Base-by-base conservation (phyloP, 2,888 invertebrate genomes). In the Perithous albicinctus region DNA sequence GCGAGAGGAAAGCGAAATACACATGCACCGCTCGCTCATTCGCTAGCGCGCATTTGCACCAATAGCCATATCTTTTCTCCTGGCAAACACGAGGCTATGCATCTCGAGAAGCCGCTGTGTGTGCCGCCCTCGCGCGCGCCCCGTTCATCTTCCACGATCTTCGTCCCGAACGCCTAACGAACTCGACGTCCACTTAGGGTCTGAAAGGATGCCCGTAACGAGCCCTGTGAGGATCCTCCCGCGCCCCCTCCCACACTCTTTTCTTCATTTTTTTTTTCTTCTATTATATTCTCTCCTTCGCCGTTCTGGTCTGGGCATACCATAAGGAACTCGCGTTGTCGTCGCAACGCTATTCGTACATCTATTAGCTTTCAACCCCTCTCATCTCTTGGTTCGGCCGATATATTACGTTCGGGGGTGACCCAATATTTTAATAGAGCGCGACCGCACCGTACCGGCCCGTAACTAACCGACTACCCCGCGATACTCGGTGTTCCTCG, bases 381-480 rank as follows among this genome's bases (percentile, higher is more conserved):
- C 59, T 23, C 29, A 15, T 59, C 67, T 41, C 38, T 38, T 35
- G 51, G 77, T 26, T 66, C 29, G 61, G 80, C 59, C 85, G 80
- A 85, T 87, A 86, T 85, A 88, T 88, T 86, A 85, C 73, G 41
- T 78, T 67, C 85, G 79, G 82, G n/a, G 77, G 74, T 90, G 91
- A 89, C 89, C 91, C 87, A 90, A 91, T 92, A 91, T 90, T 92
- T 92, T 90, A 91, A 92, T 91, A 91, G 91, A 90, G 87, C 87
- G 82, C 86, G 84, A 83, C 87, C 87, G 86, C 89, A 64, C 59
- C 66, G 35, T 67, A 67, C 70, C 78, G 56, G 74, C 84, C 85
- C 88, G 89, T 90, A 89, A 90, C 90, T 89, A 90, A 91, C 89
- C 84, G 85, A 85, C 86, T 87, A 88, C 87, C 87, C 86, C 85